phyloP scores from a whole-genome alignment of 2,113 vertebrate species.

The Cebidichthys violaceus region DNA sequence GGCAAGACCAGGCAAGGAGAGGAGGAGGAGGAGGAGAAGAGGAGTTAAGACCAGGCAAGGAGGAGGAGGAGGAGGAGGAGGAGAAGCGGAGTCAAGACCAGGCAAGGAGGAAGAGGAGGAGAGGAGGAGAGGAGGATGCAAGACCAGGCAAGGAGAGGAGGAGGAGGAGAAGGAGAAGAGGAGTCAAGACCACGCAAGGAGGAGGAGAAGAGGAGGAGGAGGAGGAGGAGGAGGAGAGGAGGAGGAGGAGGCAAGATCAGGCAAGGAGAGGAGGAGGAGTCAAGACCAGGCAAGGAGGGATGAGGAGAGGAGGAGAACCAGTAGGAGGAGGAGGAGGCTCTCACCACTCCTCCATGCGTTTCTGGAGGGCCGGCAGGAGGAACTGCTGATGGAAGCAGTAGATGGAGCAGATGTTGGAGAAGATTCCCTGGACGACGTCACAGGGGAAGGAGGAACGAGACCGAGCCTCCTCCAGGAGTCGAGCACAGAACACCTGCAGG shows the following conservation, averaged over 20 bases:
- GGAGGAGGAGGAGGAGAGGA: not conserved
- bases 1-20: too few relatives aligned
- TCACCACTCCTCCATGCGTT: constrained; percentile 95
- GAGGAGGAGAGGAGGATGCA: too few relatives aligned
- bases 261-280: not conserved
- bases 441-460: constrained; percentile 88
- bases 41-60: too few relatives aligned
- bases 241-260: not conserved
- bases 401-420: constrained; percentile 95
- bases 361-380: constrained; percentile 92
- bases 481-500: constrained; percentile 88
- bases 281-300: too few relatives aligned
- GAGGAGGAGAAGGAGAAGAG: not conserved
- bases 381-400: constrained; percentile 95
- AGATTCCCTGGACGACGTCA: constrained; percentile 92
- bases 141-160: not conserved
- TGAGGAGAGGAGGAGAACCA: not conserved
- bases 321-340: constrained; percentile 30
- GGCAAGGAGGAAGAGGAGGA: not conserved
- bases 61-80: not conserved
- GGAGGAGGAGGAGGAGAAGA: too few relatives aligned
- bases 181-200: not conserved
- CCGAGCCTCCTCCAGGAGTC: constrained; percentile 90
- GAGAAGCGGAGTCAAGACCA: too few relatives aligned
- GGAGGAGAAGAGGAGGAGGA: fast-evolving